Evolutionary conservation across 2,888 invertebrate species (phyloP), one percentile per base, ranked within the genome.

Genomic region (Pocota personata): DNA sequence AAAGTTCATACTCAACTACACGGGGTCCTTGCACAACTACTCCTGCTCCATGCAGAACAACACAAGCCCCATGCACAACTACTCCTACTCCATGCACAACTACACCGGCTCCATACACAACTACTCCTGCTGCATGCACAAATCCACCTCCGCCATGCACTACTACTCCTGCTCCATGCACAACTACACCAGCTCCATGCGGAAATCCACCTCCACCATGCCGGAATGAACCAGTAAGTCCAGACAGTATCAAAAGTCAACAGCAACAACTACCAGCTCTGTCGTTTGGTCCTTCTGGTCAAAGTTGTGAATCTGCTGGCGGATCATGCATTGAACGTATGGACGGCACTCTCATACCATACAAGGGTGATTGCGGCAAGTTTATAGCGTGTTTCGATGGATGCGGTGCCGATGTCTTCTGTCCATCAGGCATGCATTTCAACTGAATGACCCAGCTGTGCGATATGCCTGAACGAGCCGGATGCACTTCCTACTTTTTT

Each of bases 341-440:
- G 0, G 71, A 82, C 8, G 86, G 86, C 8, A 19, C 55, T 2
- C 32, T 76, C n/a, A 86, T 82, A 32, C 60, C 76, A 4, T 60
- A 48, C 67, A 76, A 48, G 12, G 72, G 60, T 27, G 66, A 77
- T 32, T 86, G 82, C 40, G 62, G 62, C 16, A 82, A 76, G 14
- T 86, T 76, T 35, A 24, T 82, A 24, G 72, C 57, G 5, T 86
- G 82, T 40, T 76, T 77, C 55, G 82, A 72, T 66, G 82, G 76
- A 43, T 82, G 86, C 35, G 86, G 82, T 1, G 86, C 77, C 14
- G 86, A 86, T 12, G 40, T 77, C 3, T 57, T 62, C 52, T 86
- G 86, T 7, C 86, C 82, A n/a, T 10, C 58, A 1, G 76, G 73
- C 3, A 58, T 82, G 67, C 82, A 77, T 32, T 86, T 82, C 76